A percentile compares a stretch with the other conserved stretches of the same genome.
phyloP scores from a whole-genome alignment of 2,797 vertebrate species.

The Monodelphis domestica region DNA sequence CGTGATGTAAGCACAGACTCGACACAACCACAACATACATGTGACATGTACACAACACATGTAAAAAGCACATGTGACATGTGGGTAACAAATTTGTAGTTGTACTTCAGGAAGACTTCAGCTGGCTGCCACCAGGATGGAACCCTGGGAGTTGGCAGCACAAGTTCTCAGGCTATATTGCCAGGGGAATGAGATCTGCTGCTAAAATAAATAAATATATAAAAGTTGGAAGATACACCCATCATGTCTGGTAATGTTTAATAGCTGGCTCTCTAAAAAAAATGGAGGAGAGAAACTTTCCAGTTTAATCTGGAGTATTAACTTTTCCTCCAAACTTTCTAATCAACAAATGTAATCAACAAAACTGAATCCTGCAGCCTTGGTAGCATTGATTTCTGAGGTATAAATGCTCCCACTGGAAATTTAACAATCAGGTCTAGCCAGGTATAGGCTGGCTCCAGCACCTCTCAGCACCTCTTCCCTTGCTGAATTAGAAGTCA shows the following conservation, averaged over 20 bases:
- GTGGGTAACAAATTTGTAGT: neutral
- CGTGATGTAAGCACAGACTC: too few species aligned
- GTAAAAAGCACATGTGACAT: too few species aligned
- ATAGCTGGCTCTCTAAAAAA: neutral
- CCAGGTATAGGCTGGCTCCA: neutral
- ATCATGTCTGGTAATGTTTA: neutral
- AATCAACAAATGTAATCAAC: neutral
- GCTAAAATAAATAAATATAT: neutral
- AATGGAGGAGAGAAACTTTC: neutral
- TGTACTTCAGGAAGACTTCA: neutral
- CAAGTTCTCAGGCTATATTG: too few species aligned
- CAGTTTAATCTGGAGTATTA: accelerated
- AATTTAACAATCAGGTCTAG: neutral
- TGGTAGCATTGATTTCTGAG: neutral
- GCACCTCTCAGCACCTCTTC: too few species aligned
- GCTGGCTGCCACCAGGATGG: neutral
- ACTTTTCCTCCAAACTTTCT: neutral
- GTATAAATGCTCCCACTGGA: neutral
- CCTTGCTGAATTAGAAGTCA: too few species aligned
- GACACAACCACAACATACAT: neutral
- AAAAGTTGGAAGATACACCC: neutral
- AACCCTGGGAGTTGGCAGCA: too few species aligned
- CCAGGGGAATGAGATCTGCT: neutral
- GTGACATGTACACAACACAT: neutral
- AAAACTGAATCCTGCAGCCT: neutral